phyloP scores from a whole-genome alignment of 1,140 invertebrate genomes.

The Uloborus diversus region DNA sequence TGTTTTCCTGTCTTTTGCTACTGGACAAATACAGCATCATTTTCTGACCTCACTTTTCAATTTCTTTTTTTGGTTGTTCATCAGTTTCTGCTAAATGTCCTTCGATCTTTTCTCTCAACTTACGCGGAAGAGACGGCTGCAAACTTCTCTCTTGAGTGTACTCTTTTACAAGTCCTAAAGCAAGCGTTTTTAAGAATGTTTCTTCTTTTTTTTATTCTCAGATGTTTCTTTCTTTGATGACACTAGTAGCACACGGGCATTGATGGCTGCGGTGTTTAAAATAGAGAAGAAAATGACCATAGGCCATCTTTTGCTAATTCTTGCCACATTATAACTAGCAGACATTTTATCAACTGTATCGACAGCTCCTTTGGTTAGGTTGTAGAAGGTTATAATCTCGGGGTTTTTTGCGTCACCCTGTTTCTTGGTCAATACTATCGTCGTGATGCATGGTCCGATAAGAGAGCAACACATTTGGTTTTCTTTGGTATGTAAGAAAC shows the following conservation, averaged over 20 bases:
- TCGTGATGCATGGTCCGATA: conserved; percentile 59
- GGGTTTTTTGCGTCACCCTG: conserved; percentile 61
- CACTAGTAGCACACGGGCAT: conserved; percentile 23
- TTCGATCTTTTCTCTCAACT: too few relatives aligned
- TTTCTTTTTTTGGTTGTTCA: too few relatives aligned
- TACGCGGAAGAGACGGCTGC: too few relatives aligned
- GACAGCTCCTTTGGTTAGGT: too few relatives aligned
- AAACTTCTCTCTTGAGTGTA: neutral
- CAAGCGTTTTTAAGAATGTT: conserved; percentile 3
- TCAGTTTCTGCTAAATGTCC: too few relatives aligned
- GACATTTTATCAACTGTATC: conserved; percentile 66
- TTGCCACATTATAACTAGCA: conserved; percentile 60
- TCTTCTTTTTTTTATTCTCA: neutral
- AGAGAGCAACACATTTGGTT: conserved; percentile 56
- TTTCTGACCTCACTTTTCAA: too few relatives aligned
- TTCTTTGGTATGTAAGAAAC: conserved; percentile 59
- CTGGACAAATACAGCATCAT: too few relatives aligned
- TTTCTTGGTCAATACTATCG: conserved; percentile 39
- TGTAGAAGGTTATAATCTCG: conserved; percentile 66
- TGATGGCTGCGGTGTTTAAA: conserved; percentile 50
- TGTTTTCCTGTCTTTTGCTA: too few relatives aligned
- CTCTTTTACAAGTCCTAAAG: conserved; percentile 4
- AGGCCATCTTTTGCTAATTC: conserved; percentile 65
- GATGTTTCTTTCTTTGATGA: neutral
- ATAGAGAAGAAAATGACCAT: conserved; percentile 58